Evolutionary conservation across 2,113 vertebrate species (phyloP), one percentile per base, ranked within the genome.

Genomic region (Spea multiplicata): DNA sequence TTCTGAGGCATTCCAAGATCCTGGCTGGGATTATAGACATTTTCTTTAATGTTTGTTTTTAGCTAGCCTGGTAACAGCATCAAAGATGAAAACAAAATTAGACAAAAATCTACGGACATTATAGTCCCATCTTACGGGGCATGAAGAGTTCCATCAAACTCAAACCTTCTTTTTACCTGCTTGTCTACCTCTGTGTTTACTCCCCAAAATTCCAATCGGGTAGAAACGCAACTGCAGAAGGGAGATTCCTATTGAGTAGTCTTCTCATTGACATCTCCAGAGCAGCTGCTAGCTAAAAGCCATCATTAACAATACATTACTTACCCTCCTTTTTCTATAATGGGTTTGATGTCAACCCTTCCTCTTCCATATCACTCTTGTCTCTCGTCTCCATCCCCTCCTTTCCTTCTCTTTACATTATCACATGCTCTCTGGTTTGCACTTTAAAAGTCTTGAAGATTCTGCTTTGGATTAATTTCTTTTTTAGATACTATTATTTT

Each of bases 51-150:
- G 86, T 86, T 81, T 66, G 91, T 91, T 89, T 89, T 89, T 89
- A 93, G 92, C 90, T 92, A 95, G 92, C 92, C 86, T 91, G 87
- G 87, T 91, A 89, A 87, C 93, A 93, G 95, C 95, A 95, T 95
- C 94, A 95, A 94, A 96, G 95, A 95, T 95, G 95, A 95, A 95
- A 95, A 94, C 84, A 81, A 50, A 44, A 83, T 30, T 30, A 52
- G 9, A 52, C 6, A 83, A 83, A 83, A 79, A 67, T 61, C 5
- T 65, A 13, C 55, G 10, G 30, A 30, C 30, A 30, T 30, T 30
- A 30, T 30, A 30, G 30, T 66, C 82, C 74, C 81, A 70, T 87
- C 81, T 83, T 82, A 78, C 83, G 76, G 82, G 62, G 14, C 62
- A 16, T 17, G 62, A 17, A 16, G 44, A 12, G 66, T 5, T 68